Evolutionary conservation across 2,113 vertebrate genomes (phyloP).

Genomic region (Sorex araneus): DNA sequence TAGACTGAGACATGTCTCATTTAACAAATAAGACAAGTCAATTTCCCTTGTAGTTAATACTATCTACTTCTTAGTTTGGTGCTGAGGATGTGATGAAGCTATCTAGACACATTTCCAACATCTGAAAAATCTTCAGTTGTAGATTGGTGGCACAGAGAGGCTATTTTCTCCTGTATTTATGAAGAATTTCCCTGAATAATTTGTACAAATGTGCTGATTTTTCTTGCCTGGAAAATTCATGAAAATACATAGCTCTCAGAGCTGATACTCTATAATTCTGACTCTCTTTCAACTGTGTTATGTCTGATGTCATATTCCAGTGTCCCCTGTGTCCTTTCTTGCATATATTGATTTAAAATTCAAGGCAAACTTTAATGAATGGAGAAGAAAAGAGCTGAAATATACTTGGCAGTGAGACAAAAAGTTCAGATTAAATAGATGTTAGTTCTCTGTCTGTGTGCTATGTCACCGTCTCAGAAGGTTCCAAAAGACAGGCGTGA

Average conservation of each 20-base stretch:
- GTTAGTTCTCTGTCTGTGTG: background rate
- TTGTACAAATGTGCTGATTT: background rate
- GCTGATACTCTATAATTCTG: background rate
- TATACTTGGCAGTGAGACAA: background rate
- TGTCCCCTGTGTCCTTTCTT: background rate
- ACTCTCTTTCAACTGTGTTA: no score
- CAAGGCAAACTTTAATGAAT: background rate
- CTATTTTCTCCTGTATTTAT: background rate
- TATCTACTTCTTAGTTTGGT: background rate
- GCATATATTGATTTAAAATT: background rate
- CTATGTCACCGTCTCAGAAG: background rate
- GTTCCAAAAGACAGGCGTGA: background rate
- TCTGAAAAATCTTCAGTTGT: no score
- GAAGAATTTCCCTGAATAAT: background rate
- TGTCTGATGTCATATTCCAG: background rate
- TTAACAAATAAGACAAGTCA: background rate
- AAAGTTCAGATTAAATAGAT: background rate
- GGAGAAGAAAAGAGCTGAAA: background rate
- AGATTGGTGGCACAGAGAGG: background rate
- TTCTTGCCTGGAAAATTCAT: background rate
- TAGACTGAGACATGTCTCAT: background rate
- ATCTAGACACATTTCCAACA: background rate
- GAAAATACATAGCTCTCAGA: background rate
- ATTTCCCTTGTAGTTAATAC: background rate
- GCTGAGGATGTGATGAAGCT: background rate